Conservation (phyloP, 2,797 vertebrate genomes). For the Syngnathus acus region DNA sequence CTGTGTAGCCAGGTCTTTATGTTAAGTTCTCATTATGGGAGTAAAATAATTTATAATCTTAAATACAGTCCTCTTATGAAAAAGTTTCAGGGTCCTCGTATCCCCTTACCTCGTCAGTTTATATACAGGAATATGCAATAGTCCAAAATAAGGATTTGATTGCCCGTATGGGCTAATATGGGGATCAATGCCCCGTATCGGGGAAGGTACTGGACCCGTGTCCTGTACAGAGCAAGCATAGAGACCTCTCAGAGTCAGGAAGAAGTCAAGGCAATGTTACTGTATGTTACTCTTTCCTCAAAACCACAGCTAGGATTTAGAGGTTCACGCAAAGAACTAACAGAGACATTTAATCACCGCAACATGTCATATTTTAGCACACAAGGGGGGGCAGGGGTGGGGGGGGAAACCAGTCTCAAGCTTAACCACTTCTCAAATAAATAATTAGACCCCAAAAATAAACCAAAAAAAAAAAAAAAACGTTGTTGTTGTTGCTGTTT, state of each 20-base stretch:
- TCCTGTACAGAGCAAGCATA: slow-evolving; percentile 83
- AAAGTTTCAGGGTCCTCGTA: slow-evolving; percentile 91
- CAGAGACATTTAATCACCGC: slow-evolving; percentile 69
- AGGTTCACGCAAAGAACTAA: slow-evolving; percentile 79
- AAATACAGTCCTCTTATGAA: slow-evolving; percentile 99
- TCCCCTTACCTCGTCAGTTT: slow-evolving; percentile 86
- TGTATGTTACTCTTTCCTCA: slow-evolving; percentile 82
- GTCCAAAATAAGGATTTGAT: slow-evolving; percentile 95
- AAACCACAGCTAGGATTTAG: slow-evolving; percentile 74
- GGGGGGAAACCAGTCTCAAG: slow-evolving; percentile 52
- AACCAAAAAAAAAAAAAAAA: slow-evolving; percentile 56
- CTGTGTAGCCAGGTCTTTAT: slow-evolving; percentile 67
- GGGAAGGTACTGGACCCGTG: slow-evolving; percentile 81
- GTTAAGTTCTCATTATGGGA: slow-evolving; percentile 76
- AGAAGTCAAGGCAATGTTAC: slow-evolving; percentile 93
- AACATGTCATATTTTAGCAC: slow-evolving; percentile 71
- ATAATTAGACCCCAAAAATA: slow-evolving; percentile 53
- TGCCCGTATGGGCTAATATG: slow-evolving; percentile 77
- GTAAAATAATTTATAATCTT: slow-evolving; percentile 98
- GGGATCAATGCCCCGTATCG: slow-evolving; percentile 71
- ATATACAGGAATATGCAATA: slow-evolving; percentile 96
- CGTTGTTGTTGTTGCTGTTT: not conserved
- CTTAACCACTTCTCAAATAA: slow-evolving; percentile 57
- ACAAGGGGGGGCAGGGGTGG: slow-evolving; percentile 30
- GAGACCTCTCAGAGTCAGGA: slow-evolving; percentile 83